These are phyloP conservation scores for Thaleichthys pacificus DNA, from an alignment of 2,797 vertebrate species.

Conservation along the genomic window DNA sequence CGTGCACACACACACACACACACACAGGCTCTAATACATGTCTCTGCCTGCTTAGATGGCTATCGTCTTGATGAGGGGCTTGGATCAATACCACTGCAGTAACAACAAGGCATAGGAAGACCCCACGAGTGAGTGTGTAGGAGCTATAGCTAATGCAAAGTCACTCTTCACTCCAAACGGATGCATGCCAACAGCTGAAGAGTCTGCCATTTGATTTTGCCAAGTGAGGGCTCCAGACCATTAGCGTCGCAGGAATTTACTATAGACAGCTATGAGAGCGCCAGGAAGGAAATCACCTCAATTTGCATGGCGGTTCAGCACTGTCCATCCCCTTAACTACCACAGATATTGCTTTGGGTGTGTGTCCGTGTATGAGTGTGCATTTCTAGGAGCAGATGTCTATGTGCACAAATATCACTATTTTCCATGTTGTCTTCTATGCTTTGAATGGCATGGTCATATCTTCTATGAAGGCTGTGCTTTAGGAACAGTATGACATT, in stretches of 20 bases:
- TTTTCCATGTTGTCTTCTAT: too few relatives aligned
- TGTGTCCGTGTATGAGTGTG: neutral
- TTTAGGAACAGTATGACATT: too few relatives aligned
- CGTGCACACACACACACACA: too few relatives aligned
- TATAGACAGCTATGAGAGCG: neutral
- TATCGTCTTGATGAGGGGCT: constrained; percentile 4
- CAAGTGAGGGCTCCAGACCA: neutral
- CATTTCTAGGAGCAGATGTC: too few relatives aligned
- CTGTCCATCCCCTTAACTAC: constrained; percentile 16
- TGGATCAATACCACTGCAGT: constrained; percentile 24
- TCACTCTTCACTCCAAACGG: neutral
- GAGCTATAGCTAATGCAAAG: neutral
- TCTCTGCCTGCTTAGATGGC: neutral
- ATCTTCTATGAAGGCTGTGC: too few relatives aligned
- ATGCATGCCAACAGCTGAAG: too few relatives aligned
- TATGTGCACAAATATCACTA: too few relatives aligned
- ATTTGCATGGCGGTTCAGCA: constrained; percentile 15
- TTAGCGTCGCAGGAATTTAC: neutral
- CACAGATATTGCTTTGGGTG: neutral
- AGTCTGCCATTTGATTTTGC: neutral
- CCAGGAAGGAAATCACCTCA: constrained; percentile 14
- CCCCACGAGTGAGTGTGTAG: neutral
- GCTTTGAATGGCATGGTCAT: too few relatives aligned
- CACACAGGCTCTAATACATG: too few relatives aligned
- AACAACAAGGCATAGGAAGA: constrained; percentile 14